Base-by-base conservation (phyloP, 2,888 invertebrate species). In the Cataglyphis rosenhaueri region DNA sequence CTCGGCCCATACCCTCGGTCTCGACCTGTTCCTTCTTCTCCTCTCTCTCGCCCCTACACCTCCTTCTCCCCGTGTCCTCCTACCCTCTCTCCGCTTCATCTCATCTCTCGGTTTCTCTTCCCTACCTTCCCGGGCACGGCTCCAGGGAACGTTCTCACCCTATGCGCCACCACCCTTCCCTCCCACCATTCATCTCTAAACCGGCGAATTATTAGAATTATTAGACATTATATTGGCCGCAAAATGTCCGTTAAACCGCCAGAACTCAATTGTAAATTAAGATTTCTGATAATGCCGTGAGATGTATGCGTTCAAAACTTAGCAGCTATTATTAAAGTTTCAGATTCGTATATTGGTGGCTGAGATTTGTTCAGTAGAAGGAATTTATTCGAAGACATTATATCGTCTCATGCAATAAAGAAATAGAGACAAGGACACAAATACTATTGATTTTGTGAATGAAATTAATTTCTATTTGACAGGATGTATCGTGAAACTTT, bases 141-240 rank as follows among this genome's bases (percentile, higher is more conserved):
- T 93, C 94, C 94, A 94, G 92, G 89, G 91, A 92, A 90, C 90
- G 85, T 90, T 89, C 91, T 88, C 92, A 87, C 88, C 89, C 91
- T 87, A 82, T 79, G 71, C 68, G 71, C 83, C 79, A 6, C 68
- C 64, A 71, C 66, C 87, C 74, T 65, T 75, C 44, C 35, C 83
- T 75, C 73, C 82, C 88, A 85, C 83, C 87, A 71, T 82, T 85
- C 89, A 86, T 84, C 83, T 86, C 90, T 89, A 81, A 84, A 81
- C 87, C 83, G 89, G 89, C 90, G 91, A 92, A 91, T 94, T 94
- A 93, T 94, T 93, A 92, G 92, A 94, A 93, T 94, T 94, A 94
- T 94, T 93, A 92, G 91, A 91, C 91, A 92, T 93, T 93, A 93
- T 93, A 94, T 94, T 93, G 92, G 93, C 94, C 93, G 92, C 93